Base-by-base conservation (phyloP, 2,797 vertebrate species). In the Pantherophis vulpinus region DNA sequence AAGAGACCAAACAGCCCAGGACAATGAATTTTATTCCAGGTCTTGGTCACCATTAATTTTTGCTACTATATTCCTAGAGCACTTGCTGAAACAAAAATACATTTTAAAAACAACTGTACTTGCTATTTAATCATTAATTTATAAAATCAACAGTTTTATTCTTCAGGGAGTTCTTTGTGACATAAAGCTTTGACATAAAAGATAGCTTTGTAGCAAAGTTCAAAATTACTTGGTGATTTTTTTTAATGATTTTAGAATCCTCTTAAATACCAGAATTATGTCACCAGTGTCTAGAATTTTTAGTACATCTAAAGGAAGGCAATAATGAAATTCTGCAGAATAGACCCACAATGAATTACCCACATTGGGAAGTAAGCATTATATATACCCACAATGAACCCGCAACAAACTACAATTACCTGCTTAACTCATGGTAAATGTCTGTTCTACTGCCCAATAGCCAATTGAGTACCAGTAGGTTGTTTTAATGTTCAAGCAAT, bases 131-230 rank as follows among this genome's bases (percentile, higher is more conserved):
- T 55, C 86, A 91, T 56, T 58, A 29, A 56, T 88, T 89, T 89
- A 70, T 83, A 61, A 66, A 27, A 93, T 47, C 47, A 89, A 93
- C 58, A 83, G 9, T 93, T 94, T 86, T 93, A 1, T 32, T 95
- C 29, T 56, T 88, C 8, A 12, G 13, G 37, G 88, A 91, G 9
- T 95, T 94, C 29, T 87, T 95, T 86, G 61, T 94, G 60, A 11
- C 32, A 79, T 94, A 92, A 61, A 94, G 87, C 60, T 86, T 89
- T 55, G 60, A 0, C 89, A 91, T 42, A 86, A 95, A 91, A 13
- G 2, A 60, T 93, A 66, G 58, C 58, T 94, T 94, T 95, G 94
- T 94, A 74, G 90, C 86, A 93, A 95, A 93, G 2, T 13, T 89
- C n/a, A 92, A 79, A 93, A 27, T 10, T 23, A 91, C 14, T 3